Evolutionary conservation across 1,140 invertebrate genomes (phyloP).

Genomic region (Choristoneura fumiferana): DNA sequence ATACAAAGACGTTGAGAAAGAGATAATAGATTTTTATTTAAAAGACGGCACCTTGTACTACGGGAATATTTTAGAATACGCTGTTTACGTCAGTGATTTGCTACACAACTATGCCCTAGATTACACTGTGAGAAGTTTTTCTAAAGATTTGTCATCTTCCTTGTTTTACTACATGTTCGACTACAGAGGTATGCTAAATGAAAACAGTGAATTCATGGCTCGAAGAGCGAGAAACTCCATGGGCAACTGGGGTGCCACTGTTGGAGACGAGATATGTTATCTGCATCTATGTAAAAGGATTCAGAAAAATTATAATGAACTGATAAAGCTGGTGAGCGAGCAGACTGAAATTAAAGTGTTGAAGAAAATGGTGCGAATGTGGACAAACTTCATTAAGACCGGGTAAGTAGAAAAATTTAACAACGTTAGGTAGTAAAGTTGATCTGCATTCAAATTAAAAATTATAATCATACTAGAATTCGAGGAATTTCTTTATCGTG

Average conservation of each 20-base stretch:
- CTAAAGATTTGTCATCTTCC: slow-evolving; percentile 52
- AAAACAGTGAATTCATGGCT: slow-evolving; percentile 53
- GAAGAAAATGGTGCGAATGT: slow-evolving; percentile 78
- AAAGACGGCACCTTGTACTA: slow-evolving; percentile 59
- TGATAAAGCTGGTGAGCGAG: slow-evolving; percentile 43
- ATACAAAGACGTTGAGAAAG: slow-evolving; percentile 61
- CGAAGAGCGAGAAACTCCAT: slow-evolving; percentile 36
- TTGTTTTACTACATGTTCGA: slow-evolving; percentile 79
- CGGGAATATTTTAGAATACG: slow-evolving; percentile 58
- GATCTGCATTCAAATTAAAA: no score
- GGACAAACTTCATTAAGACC: slow-evolving; percentile 78
- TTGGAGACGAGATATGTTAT: slow-evolving; percentile 69
- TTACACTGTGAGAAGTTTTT: slow-evolving; percentile 54
- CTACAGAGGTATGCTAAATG: slow-evolving; percentile 72
- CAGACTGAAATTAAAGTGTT: slow-evolving; percentile 63
- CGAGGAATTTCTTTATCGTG: no score
- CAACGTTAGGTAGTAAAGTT: no score
- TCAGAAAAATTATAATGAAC: slow-evolving; percentile 45
- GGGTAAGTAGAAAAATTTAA: no score
- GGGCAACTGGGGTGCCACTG: slow-evolving; percentile 56
- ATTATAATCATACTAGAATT: no score
- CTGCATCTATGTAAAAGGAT: slow-evolving; percentile 60
- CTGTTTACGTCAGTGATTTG: slow-evolving; percentile 57
- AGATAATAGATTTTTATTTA: slow-evolving; percentile 77
- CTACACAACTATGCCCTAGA: slow-evolving; percentile 67